Conservation (phyloP, 2,797 vertebrate genomes). For the Microctenopoma steveboyesi region DNA sequence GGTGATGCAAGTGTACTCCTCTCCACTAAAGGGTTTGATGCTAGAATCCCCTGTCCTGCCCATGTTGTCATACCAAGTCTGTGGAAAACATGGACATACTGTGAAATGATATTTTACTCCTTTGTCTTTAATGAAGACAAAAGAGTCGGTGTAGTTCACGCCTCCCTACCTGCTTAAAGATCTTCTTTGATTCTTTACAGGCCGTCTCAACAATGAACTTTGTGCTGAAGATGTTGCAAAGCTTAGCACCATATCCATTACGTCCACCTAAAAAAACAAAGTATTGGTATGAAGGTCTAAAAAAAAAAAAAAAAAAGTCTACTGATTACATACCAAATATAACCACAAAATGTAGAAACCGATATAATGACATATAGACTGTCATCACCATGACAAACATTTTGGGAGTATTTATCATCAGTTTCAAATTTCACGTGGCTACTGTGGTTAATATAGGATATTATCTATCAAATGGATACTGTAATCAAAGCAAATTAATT, state of each 20-base stretch:
- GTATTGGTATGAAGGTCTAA: neutral
- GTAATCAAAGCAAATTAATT: neutral
- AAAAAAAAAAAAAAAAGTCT: neutral
- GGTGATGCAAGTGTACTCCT: constrained; percentile 95
- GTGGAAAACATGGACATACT: constrained; percentile 11
- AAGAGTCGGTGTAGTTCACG: neutral
- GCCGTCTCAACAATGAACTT: constrained; percentile 98
- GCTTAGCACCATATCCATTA: constrained; percentile 98
- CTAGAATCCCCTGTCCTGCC: constrained; percentile 83
- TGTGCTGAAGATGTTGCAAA: constrained; percentile 98
- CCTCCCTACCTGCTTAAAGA: constrained; percentile 90
- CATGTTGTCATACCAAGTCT: constrained; percentile 99
- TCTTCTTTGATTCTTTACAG: constrained; percentile 89
- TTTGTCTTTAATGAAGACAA: neutral
- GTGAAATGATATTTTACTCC: neutral
- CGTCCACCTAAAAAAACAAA: constrained; percentile 88
- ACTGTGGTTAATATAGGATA: too few species aligned
- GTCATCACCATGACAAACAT: too few species aligned
- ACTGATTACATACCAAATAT: neutral
- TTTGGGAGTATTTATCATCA: too few species aligned
- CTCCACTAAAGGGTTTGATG: constrained; percentile 88
- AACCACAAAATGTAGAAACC: too few species aligned
- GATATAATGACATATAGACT: too few species aligned
- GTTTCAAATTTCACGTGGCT: too few species aligned
- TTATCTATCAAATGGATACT: too few species aligned